phyloP scores from a whole-genome alignment of 2,797 vertebrate species.

The Microctenopoma lineatum region DNA sequence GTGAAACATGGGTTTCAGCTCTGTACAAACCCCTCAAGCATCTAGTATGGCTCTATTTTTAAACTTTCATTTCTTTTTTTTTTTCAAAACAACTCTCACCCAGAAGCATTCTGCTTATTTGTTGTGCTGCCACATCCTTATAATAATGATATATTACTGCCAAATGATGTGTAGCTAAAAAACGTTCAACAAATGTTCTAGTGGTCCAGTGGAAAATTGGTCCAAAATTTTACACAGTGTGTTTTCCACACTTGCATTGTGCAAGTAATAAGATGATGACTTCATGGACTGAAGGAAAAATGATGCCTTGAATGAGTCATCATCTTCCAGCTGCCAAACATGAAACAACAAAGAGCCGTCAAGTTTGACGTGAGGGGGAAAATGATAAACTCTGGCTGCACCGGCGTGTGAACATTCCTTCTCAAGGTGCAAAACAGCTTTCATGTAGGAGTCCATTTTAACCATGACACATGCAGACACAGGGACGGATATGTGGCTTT shows the following conservation, averaged over 20 bases:
- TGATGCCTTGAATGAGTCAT: conserved; percentile 33
- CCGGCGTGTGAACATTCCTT: conserved; percentile 34
- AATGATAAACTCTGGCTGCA: conserved; percentile 42
- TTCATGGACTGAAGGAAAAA: conserved; percentile 19
- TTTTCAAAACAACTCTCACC: background rate
- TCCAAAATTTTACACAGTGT: conserved; percentile 10
- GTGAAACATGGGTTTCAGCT: background rate
- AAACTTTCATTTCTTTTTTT: background rate
- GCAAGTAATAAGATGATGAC: background rate
- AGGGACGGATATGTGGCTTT: conserved; percentile 19
- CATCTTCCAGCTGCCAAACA: conserved; percentile 27
- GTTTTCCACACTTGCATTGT: conserved; percentile 15
- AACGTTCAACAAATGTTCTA: background rate
- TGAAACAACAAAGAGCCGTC: conserved; percentile 23
- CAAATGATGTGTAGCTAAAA: background rate
- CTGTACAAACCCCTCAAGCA: background rate
- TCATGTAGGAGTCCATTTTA: conserved; percentile 35
- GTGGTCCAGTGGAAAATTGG: background rate
- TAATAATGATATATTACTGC: background rate
- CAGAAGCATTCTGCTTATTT: background rate
- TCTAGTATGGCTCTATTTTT: too few relatives aligned
- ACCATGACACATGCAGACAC: conserved; percentile 37
- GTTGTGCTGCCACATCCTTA: background rate
- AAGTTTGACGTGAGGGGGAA: conserved; percentile 32
- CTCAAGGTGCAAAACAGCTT: conserved; percentile 62